Conservation (phyloP, 2,888 invertebrate species). For the Elaeidobius kamerunicus region DNA sequence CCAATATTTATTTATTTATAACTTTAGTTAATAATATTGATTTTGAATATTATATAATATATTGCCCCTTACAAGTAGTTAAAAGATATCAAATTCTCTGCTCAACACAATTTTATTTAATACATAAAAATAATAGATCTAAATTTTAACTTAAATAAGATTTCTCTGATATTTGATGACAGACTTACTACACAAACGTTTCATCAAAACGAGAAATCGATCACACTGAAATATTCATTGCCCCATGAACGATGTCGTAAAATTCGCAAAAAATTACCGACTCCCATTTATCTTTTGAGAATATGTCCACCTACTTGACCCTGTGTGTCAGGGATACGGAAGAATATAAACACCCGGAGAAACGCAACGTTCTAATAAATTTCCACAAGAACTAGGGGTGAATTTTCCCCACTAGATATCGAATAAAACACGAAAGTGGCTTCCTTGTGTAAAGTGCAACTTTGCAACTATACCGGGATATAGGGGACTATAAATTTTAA, state of each 20-base stretch:
- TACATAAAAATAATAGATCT: no score
- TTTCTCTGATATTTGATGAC: no score
- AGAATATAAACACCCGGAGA: constrained; percentile 27
- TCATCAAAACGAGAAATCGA: no score
- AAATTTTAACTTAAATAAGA: no score
- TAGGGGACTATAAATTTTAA: neutral
- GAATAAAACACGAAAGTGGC: constrained; percentile 9
- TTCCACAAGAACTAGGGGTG: constrained; percentile 19
- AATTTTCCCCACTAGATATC: constrained; percentile 13
- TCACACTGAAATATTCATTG: constrained; percentile 26
- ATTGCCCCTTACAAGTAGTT: no score
- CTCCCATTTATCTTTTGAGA: constrained; percentile 22
- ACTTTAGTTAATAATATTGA: no score
- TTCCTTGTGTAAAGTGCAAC: neutral
- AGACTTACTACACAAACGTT: no score
- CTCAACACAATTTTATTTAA: no score
- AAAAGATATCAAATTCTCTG: no score
- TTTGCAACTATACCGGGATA: neutral
- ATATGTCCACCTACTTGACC: constrained; percentile 32
- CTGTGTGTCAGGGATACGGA: constrained; percentile 23
- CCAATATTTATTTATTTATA: no score
- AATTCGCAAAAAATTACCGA: constrained; percentile 25
- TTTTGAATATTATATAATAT: no score
- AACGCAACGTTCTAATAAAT: constrained; percentile 28
- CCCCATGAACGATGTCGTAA: constrained; percentile 9